Conservation (phyloP, 2,113 vertebrate genomes). For the Andinoacara biseriatus region DNA sequence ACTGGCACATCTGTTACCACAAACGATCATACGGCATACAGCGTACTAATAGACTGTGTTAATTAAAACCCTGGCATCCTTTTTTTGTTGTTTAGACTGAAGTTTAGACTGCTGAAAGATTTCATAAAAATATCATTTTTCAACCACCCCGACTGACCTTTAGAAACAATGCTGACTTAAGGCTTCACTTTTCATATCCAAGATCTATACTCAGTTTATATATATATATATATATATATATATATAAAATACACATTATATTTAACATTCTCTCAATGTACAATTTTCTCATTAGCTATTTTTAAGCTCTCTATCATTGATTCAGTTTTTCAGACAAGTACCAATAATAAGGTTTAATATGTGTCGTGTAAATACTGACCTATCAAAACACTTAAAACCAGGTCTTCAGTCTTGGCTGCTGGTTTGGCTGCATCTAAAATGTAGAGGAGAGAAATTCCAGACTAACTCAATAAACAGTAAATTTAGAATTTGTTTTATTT, state of each 20-base stretch:
- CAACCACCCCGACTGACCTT: not conserved
- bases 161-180: not conserved
- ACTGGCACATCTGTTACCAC: slow-evolving; percentile 86
- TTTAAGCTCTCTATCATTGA: accelerated
- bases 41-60: not conserved
- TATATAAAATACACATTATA: accelerated
- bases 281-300: not conserved
- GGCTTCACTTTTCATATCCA: not conserved
- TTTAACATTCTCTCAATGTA: not conserved
- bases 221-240: not conserved
- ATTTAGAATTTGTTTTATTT: not conserved
- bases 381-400: slow-evolving; percentile 93
- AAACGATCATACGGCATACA: not conserved
- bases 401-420: slow-evolving; percentile 93
- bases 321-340: not conserved
- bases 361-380: slow-evolving; percentile 78
- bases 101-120: not conserved
- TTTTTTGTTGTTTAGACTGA: not conserved
- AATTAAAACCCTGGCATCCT: not conserved
- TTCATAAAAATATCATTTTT: not conserved
- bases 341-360: accelerated
- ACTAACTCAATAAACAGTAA: not conserved
- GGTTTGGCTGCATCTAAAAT: slow-evolving; percentile 88
- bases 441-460: not conserved
- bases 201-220: not conserved